Evolutionary conservation across 1,140 invertebrate genomes (phyloP).

Genomic region (Diorhabda sublineata): DNA sequence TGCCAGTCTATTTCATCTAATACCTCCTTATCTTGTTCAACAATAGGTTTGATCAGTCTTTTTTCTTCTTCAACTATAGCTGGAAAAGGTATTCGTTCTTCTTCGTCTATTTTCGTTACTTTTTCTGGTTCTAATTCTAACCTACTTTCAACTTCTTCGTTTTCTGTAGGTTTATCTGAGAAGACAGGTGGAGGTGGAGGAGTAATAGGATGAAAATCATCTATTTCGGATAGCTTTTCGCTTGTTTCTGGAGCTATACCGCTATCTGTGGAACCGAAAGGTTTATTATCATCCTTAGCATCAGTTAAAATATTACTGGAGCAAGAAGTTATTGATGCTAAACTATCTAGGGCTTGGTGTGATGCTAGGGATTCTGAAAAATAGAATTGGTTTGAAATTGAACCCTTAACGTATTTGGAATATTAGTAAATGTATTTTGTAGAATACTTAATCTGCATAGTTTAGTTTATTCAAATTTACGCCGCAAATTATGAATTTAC

Average conservation of each 20-base stretch:
- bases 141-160: not conserved
- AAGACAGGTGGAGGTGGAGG: conserved; percentile 25
- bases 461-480: too few relatives aligned
- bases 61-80: not conserved
- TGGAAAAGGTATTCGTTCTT: not conserved
- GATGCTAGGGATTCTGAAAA: conserved; percentile 31
- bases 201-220: conserved; percentile 12
- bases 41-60: not conserved
- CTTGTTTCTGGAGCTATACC: conserved; percentile 25
- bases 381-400: conserved; percentile 12
- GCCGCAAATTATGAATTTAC: too few relatives aligned
- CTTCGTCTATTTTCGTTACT: conserved; percentile 4
- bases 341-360: conserved; percentile 17
- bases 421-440: too few relatives aligned
- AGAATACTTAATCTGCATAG: too few relatives aligned
- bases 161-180: conserved; percentile 8
- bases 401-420: not conserved
- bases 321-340: conserved; percentile 11
- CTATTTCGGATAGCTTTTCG: conserved; percentile 7
- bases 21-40: conserved; percentile 7
- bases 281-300: conserved; percentile 7
- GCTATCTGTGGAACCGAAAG: conserved; percentile 29
- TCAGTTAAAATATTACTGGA: conserved; percentile 5
- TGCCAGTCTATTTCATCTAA: conserved; percentile 52
- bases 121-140: not conserved